Base-by-base conservation (phyloP, 30 jellyfish, hydroid and myxozoan species). In the Turritopsis rubra region DNA sequence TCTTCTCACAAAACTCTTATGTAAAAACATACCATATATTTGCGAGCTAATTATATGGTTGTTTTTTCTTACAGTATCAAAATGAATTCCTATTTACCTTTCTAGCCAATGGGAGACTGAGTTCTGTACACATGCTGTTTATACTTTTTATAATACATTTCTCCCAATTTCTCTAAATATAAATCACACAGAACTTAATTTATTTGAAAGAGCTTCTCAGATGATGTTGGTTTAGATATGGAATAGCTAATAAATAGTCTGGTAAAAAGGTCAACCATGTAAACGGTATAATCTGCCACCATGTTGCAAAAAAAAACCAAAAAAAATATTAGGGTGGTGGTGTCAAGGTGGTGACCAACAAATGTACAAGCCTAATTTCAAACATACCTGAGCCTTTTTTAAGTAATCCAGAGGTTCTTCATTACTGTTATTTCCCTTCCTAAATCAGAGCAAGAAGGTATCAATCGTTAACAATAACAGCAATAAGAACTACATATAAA, bases 81-180 rank as follows among this genome's bases (percentile, higher is more conserved):
- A n/a, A n/a, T n/a, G n/a, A n/a, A n/a, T n/a, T n/a, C n/a, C n/a
- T n/a, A n/a, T 72, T 72, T 81, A 86, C 97, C 83, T 91, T 91
- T 54, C 96, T 76, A 5, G 97, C 86, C 22, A 91, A 87, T 7
- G 96, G 96, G 7, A 91, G 89, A 9, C 87, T 88, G 79, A 91
- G 82, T 71, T 91, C 97, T 17, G 95, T 86, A 73, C 97, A 91
- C 97, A 91, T 91, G 90, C 94, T 91, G 87, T 86, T 86, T 16
- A 91, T 85, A 52, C 97, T 91, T 66, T 91, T 86, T 8, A 88
- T 75, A 26, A 91, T 84, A 41, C 97, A 88, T 53, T 87, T 91
- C 75, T 86, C 91, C 97, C 97, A 91, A 18, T 90, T 25, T 8
- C 41, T 89, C 97, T 91, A 72, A 54, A 53, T 53, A 72, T 1